Evolutionary conservation across 2,797 vertebrate genomes (phyloP), one percentile per base, ranked within the genome.

Genomic region (Spinus pinus): DNA sequence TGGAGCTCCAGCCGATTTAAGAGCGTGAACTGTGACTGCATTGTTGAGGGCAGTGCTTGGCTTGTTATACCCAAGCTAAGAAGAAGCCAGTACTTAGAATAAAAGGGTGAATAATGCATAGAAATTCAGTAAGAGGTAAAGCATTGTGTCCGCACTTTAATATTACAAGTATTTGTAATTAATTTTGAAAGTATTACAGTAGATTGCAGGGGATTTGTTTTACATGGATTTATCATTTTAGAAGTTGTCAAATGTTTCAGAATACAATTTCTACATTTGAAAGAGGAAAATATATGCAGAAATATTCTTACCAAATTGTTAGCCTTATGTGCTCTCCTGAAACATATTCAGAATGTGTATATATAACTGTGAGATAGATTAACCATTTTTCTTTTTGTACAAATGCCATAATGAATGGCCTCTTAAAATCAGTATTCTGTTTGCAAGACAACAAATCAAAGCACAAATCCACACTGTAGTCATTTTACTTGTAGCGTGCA

Each of bases 21-120:
- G 89, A 90, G 81, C 30, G 0, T 84, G 93, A 96, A 94, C 94
- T 88, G 87, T 95, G 91, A 89, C 85, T 92, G 84, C 35, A 56
- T 93, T 94, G 85, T 91, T 72, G 87, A 91, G 91, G 84, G 75
- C 75, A 81, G 54, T 12, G 20, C 72, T 89, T 83, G 77, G 39
- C 60, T 86, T 93, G 22, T 84, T 72, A 27, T 12, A 33, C n/a
- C 24, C 78, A 35, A 77, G 61, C 61, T 58, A 37, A 85, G 84
- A 41, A 74, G 47, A 22, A 81, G 20, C 42, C 51, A 57, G 46
- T 57, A 23, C 20, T 79, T 73, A 54, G 25, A 87, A 87, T 53
- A 88, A 81, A 94, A 79, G 58, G 11, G 44, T 0, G 4, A 81
- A 83, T 56, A 95, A 64, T 11, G 27, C 25, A 31, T 71, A 72